Evolutionary conservation across 2,888 invertebrate genomes (phyloP).

Genomic region (Leucoma salicis): DNA sequence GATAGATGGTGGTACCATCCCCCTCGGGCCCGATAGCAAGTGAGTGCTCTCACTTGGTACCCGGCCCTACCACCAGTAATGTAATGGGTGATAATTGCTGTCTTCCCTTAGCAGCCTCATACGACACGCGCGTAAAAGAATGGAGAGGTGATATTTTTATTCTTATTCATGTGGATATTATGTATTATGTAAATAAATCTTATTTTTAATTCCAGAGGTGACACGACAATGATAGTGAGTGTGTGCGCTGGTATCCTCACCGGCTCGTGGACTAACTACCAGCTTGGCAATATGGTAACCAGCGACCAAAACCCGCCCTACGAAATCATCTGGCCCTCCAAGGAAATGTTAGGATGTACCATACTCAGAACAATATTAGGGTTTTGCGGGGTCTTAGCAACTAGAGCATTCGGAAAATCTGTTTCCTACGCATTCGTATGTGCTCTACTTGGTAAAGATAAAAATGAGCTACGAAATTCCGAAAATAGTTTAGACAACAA

Average conservation of each 20-base stretch:
- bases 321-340: conserved; percentile 89
- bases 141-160: no score
- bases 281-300: conserved; percentile 86
- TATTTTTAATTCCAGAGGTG: conserved; percentile 84
- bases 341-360: conserved; percentile 85
- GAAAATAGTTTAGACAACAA: conserved; percentile 85
- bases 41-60: no score
- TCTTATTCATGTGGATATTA: not conserved
- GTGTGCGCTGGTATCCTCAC: conserved; percentile 89
- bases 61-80: no score
- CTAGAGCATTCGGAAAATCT: conserved; percentile 86
- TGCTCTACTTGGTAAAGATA: conserved; percentile 85
- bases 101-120: no score
- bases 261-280: conserved; percentile 93
- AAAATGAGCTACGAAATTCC: conserved; percentile 84
- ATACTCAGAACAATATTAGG: conserved; percentile 89
- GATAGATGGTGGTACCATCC: no score
- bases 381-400: conserved; percentile 87
- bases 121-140: no score
- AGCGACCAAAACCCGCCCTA: conserved; percentile 86
- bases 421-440: conserved; percentile 87
- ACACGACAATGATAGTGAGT: conserved; percentile 93
- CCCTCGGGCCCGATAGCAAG: no score
- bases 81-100: no score
- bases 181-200: not conserved